These are phyloP conservation scores for Spilogale gracilis DNA, from an alignment of 2,113 vertebrate genomes.

Conservation along the genomic window DNA sequence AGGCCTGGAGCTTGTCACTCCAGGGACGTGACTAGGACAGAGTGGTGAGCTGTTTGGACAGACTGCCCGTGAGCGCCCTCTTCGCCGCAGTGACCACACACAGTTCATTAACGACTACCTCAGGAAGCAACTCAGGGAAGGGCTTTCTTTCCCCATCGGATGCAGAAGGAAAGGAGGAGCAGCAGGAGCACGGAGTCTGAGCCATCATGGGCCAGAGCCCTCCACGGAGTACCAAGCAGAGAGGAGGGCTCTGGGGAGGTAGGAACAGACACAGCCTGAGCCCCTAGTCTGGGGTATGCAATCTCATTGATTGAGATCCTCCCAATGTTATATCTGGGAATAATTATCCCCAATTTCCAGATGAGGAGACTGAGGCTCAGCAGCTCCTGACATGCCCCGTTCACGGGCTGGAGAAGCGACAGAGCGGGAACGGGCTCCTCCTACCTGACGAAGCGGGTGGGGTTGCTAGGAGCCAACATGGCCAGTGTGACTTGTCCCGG, in stretches of 20 bases:
- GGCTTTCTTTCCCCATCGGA: neutral
- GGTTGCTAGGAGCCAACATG: fast-evolving
- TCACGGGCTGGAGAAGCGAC: neutral
- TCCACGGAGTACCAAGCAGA: neutral
- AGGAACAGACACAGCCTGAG: neutral
- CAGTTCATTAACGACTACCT: fast-evolving
- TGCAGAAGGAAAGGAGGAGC: neutral
- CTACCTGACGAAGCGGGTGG: fast-evolving
- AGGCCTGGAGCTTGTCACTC: neutral
- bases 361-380: neutral
- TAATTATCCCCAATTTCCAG: neutral
- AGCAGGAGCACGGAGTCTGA: fast-evolving
- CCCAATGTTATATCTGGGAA: neutral
- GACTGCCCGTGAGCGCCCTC: neutral
- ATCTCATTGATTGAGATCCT: neutral
- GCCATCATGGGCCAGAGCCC: neutral
- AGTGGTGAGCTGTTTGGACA: fast-evolving
- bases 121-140: neutral
- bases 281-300: fast-evolving
- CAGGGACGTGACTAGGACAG: too few species aligned
- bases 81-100: neutral
- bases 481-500: neutral
- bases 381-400: fast-evolving
- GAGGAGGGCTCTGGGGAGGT: too few species aligned
- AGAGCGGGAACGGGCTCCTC: fast-evolving